Base-by-base conservation (phyloP, 2,113 vertebrate genomes). In the Zingel zingel region DNA sequence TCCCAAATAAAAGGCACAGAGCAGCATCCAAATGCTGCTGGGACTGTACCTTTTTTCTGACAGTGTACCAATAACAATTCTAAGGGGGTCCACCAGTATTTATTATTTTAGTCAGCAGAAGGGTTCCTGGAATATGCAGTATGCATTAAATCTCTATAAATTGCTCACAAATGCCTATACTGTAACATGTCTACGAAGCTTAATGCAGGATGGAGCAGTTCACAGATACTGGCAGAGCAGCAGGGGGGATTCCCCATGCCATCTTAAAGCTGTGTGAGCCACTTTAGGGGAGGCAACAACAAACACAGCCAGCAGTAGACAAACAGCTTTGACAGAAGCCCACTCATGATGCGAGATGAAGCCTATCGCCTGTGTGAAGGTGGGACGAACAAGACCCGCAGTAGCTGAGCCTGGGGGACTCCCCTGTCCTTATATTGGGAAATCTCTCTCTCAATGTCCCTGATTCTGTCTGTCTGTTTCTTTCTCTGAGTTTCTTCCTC, bases 41-140 rank as follows among this genome's bases (percentile, higher is more conserved):
- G 90, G 90, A 88, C 82, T 85, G 80, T 2, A 88, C 88, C 87
- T 56, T 77, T 61, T 74, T 33, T 90, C 39, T 86, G 6, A 77
- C 45, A 9, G 15, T 36, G 57, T 14, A 82, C 30, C 62, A 83
- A 74, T 53, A 83, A 72, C 72, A 79, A 43, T 75, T 79, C 72
- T 21, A 12, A 74, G 90, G 88, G 86, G 85, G 85, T 74, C 78
- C 79, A 89, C 79, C 86, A 78, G 51, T 57, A 23, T 72, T 69
- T 47, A 71, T 82, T 68, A 15, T 89, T 82, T 92, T 86, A 91
- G 84, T 93, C 92, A 91, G 78, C 89, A 88, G 33, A 74, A 83
- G 62, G 11, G 5, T 91, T 89, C 87, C 89, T 84, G 88, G 87
- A 86, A 91, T 82, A 14, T 68, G 83, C 74, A 78, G 67, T 76